Evolutionary conservation across 2,113 vertebrate species (phyloP).

Genomic region (Hirundichthys speculiger): DNA sequence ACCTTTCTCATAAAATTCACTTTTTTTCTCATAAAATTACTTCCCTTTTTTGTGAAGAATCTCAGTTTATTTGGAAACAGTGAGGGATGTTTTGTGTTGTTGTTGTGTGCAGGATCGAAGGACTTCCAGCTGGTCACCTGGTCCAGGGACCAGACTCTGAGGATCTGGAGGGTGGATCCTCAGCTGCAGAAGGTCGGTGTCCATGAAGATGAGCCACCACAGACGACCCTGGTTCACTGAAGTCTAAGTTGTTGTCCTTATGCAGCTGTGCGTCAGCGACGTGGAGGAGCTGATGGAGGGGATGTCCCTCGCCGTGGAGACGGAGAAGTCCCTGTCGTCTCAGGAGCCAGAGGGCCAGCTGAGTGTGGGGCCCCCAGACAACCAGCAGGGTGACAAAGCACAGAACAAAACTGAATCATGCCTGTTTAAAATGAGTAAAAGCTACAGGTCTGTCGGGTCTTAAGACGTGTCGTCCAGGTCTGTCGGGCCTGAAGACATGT

Average conservation of each 20-base stretch:
- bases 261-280: slow-evolving; percentile 92
- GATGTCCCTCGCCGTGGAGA: slow-evolving; percentile 87
- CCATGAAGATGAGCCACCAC: accelerated
- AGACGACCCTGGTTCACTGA: background rate
- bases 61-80: too few relatives aligned
- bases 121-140: slow-evolving; percentile 96
- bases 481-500: too few relatives aligned
- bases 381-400: slow-evolving; percentile 52
- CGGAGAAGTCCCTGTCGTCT: slow-evolving; percentile 86
- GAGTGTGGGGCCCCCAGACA: slow-evolving; percentile 74
- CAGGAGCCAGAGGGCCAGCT: slow-evolving; percentile 85
- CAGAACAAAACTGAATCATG: too few relatives aligned
- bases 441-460: too few relatives aligned
- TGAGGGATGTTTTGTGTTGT: background rate
- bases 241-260: background rate
- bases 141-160: slow-evolving; percentile 96
- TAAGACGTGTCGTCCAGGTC: too few relatives aligned
- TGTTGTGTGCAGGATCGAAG: slow-evolving; percentile 89
- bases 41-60: too few relatives aligned
- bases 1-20: too few relatives aligned
- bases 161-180: slow-evolving; percentile 96
- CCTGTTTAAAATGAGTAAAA: too few relatives aligned
- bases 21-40: too few relatives aligned
- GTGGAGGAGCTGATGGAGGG: slow-evolving; percentile 92
- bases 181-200: slow-evolving; percentile 92